These are phyloP conservation scores for Gymnocheta viridis DNA, from an alignment of 2,888 invertebrate species.

Conservation along the genomic window DNA sequence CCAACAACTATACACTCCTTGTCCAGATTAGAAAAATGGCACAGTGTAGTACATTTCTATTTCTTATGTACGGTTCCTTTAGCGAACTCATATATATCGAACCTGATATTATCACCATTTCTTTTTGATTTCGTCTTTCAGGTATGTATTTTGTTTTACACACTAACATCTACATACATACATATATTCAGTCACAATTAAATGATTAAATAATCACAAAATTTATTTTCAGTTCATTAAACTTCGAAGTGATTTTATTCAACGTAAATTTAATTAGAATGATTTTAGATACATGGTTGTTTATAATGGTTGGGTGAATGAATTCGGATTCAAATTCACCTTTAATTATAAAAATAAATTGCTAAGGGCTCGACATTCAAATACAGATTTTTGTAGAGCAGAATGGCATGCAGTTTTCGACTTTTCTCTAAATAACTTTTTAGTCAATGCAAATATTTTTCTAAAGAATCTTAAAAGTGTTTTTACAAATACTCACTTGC, in stretches of 20 bases:
- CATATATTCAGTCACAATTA: background rate
- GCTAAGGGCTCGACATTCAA: background rate
- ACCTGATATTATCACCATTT: too few species aligned
- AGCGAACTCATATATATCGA: too few species aligned
- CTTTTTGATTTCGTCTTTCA: too few species aligned
- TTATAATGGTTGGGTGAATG: background rate
- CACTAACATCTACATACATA: too few species aligned
- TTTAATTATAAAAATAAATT: conserved; percentile 1
- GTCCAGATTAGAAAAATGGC: too few species aligned
- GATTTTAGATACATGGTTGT: background rate
- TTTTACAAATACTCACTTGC: conserved; percentile 19
- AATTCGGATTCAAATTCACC: background rate
- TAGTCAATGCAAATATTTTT: conserved; percentile 56
- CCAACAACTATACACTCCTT: too few species aligned
- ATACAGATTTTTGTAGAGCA: background rate
- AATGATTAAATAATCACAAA: background rate
- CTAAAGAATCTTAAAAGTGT: conserved; percentile 13
- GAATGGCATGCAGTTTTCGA: background rate
- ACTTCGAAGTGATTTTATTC: background rate
- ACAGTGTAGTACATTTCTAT: too few species aligned
- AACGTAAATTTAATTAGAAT: conserved; percentile 19
- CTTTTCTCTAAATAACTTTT: conserved; percentile 18
- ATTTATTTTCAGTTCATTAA: background rate
- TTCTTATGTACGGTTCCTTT: too few species aligned
- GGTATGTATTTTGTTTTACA: too few species aligned